These are phyloP conservation scores for Mylabris sibirica DNA, from an alignment of 2,888 invertebrate species.

Conservation along the genomic window DNA sequence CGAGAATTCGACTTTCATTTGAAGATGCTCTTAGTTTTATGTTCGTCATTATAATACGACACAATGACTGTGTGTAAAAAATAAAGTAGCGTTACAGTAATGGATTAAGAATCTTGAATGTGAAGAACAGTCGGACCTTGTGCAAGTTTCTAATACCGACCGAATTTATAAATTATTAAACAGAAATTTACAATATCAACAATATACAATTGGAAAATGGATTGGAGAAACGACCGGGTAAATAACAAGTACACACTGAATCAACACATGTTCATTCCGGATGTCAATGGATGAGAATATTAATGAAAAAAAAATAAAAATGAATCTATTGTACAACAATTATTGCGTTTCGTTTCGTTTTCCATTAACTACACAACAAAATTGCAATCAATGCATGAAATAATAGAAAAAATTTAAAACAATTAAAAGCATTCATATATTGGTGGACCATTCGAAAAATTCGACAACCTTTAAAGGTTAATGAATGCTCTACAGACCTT, in stretches of 20 bases:
- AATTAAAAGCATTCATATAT: neutral
- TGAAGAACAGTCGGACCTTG: too few relatives aligned
- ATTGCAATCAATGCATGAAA: conserved; percentile 11
- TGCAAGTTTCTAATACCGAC: too few relatives aligned
- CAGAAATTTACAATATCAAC: too few relatives aligned
- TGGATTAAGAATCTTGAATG: too few relatives aligned
- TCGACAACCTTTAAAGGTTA: conserved; percentile 61
- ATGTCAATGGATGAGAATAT: conserved; percentile 32
- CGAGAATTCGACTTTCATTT: too few relatives aligned
- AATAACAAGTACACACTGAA: conserved; percentile 12
- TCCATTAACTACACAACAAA: neutral
- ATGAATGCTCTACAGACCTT: conserved; percentile 57
- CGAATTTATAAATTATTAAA: too few relatives aligned
- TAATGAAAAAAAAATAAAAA: conserved; percentile 25
- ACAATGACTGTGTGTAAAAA: too few relatives aligned
- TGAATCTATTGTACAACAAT: neutral
- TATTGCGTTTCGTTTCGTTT: conserved; percentile 21
- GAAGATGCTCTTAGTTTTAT: too few relatives aligned
- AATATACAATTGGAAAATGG: neutral
- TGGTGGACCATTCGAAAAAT: conserved; percentile 28
- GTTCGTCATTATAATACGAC: too few relatives aligned
- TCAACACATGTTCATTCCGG: conserved; percentile 33
- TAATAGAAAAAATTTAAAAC: neutral
- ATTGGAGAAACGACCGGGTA: neutral
- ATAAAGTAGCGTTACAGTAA: too few relatives aligned